Percentiles rank a stretch among this genome's conserved stretches.
phyloP scores from a whole-genome alignment of 2,113 vertebrate genomes.

The Oceanodroma tethys region DNA sequence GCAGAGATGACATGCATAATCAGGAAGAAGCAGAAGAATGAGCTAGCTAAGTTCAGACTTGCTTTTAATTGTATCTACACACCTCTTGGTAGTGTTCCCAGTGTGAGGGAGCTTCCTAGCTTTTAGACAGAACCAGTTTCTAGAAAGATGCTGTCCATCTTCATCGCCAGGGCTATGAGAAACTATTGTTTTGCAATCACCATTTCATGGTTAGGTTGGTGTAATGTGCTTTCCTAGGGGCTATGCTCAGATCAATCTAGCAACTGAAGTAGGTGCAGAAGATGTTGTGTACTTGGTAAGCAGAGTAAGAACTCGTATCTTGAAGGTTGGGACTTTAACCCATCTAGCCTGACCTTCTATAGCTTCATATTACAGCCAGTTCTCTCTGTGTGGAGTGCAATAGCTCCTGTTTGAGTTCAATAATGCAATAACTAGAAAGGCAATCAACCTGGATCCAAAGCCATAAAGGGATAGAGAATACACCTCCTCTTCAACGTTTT shows the following conservation, averaged over 20 bases:
- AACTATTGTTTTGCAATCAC: background rate
- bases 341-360: background rate
- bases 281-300: background rate
- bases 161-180: background rate
- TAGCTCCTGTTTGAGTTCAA: background rate
- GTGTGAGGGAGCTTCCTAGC: background rate
- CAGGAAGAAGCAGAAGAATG: background rate
- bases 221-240: background rate
- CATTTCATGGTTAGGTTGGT: background rate
- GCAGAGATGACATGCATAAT: background rate
- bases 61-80: background rate
- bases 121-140: background rate
- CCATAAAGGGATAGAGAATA: background rate
- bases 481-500: background rate
- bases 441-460: background rate
- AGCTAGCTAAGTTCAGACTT: background rate
- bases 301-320: background rate
- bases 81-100: background rate
- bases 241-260: background rate
- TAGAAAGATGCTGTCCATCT: background rate
- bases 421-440: background rate
- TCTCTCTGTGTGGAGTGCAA: background rate
- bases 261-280: background rate
- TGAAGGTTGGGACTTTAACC: background rate
- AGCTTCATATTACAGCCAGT: background rate